Evolutionary conservation across 2,888 invertebrate species (phyloP).

Genomic region (Lepidochrysops patricia): DNA sequence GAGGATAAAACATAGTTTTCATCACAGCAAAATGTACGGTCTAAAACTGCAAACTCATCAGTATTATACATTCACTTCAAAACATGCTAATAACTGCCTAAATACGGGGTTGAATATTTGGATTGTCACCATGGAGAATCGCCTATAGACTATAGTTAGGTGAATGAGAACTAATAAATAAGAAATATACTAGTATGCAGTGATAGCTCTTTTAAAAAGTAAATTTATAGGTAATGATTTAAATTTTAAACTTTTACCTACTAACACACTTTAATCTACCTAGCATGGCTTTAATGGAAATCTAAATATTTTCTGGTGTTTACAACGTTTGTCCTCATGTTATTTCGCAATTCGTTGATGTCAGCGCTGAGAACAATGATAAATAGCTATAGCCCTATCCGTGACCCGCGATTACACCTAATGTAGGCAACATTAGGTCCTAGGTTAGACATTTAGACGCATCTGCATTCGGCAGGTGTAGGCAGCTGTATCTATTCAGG

Average conservation of each 20-base stretch:
- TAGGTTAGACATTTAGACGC: neutral
- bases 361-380: slow-evolving; percentile 11
- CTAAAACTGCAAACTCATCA: too few relatives aligned
- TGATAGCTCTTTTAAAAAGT: too few relatives aligned
- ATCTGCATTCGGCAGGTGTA: slow-evolving; percentile 17
- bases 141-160: too few relatives aligned
- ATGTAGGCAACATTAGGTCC: neutral
- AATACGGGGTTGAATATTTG: neutral
- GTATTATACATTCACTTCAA: neutral
- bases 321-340: neutral
- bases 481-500: slow-evolving; percentile 29
- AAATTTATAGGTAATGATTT: too few relatives aligned
- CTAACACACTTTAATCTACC: too few relatives aligned
- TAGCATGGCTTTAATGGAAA: too few relatives aligned
- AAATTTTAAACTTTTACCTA: too few relatives aligned
- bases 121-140: neutral
- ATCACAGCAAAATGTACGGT: too few relatives aligned
- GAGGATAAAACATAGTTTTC: too few relatives aligned
- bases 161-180: too few relatives aligned
- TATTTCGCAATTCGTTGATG: slow-evolving; percentile 18
- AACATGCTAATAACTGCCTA: neutral
- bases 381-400: slow-evolving; percentile 26
- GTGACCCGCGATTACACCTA: slow-evolving; percentile 23
- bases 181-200: too few relatives aligned
- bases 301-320: neutral